Conservation (phyloP, 2,797 vertebrate species). For the Cephalopachus bancanus region DNA sequence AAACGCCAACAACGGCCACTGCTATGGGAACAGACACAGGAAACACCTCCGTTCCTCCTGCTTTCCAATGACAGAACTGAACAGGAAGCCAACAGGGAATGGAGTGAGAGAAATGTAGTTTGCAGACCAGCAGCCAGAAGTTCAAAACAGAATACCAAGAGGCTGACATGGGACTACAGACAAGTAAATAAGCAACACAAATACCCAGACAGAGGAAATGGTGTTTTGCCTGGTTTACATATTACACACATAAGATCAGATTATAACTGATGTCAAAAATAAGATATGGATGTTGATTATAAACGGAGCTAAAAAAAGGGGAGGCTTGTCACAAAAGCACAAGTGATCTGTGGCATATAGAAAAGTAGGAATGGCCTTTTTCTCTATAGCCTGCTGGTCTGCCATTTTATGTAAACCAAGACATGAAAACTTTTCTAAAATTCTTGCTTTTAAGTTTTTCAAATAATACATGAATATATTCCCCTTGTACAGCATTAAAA, state of each 20-base stretch:
- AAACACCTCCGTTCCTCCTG: background rate
- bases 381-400: background rate
- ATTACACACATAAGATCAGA: background rate
- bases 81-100: background rate
- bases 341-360: background rate
- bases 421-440: background rate
- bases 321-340: background rate
- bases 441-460: background rate
- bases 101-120: background rate
- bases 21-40: too few species aligned
- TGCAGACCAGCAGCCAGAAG: background rate
- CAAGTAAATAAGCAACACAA: background rate
- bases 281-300: background rate
- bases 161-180: background rate
- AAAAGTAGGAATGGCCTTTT: background rate
- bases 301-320: background rate
- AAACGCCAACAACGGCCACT: background rate
- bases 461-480: background rate
- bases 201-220: background rate
- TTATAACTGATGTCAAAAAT: background rate
- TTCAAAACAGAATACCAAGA: fast-evolving
- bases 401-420: background rate
- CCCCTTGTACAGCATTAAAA: slow-evolving; percentile 6
- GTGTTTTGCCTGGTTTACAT: background rate
- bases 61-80: background rate